Percentiles rank a stretch among this genome's conserved stretches.
Conservation (phyloP, 2,888 invertebrate species). For the Lysandra bellargus region DNA sequence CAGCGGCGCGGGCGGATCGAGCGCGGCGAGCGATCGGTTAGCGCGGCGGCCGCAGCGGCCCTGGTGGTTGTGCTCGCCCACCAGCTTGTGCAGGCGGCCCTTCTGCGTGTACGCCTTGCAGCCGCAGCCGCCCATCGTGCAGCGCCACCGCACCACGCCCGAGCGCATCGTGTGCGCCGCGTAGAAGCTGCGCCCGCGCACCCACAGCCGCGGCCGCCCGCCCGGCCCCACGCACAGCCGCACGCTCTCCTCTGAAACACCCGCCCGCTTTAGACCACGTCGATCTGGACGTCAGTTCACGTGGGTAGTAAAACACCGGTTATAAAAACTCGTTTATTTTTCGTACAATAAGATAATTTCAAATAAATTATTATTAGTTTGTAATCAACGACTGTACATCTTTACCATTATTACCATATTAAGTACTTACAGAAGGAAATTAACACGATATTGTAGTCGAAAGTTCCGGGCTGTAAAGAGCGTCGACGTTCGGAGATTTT, state of each 20-base stretch:
- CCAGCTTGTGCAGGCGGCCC: slow-evolving; percentile 69
- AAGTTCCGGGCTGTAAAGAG: background rate
- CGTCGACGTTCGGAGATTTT: background rate
- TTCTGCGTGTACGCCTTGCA: slow-evolving; percentile 76
- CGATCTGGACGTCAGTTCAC: background rate
- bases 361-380: background rate
- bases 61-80: slow-evolving; percentile 74
- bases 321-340: slow-evolving; percentile 6
- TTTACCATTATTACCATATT: background rate
- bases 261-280: slow-evolving; percentile 44
- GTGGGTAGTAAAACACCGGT: slow-evolving; percentile 19
- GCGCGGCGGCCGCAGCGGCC: slow-evolving; percentile 62
- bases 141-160: slow-evolving; percentile 74
- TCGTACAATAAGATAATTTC: background rate
- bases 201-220: slow-evolving; percentile 73
- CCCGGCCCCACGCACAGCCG: slow-evolving; percentile 73
- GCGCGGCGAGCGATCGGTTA: slow-evolving; percentile 40
- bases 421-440: background rate
- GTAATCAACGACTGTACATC: background rate
- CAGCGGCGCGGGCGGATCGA: slow-evolving; percentile 56
- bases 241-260: slow-evolving; percentile 61
- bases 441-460: background rate
- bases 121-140: slow-evolving; percentile 76
- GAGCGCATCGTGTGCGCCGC: slow-evolving; percentile 77
- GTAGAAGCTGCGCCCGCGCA: slow-evolving; percentile 74